These are phyloP conservation scores for Diadumene lineata DNA, from an alignment of 92 coral and sea anemone species.

Conservation along the genomic window DNA sequence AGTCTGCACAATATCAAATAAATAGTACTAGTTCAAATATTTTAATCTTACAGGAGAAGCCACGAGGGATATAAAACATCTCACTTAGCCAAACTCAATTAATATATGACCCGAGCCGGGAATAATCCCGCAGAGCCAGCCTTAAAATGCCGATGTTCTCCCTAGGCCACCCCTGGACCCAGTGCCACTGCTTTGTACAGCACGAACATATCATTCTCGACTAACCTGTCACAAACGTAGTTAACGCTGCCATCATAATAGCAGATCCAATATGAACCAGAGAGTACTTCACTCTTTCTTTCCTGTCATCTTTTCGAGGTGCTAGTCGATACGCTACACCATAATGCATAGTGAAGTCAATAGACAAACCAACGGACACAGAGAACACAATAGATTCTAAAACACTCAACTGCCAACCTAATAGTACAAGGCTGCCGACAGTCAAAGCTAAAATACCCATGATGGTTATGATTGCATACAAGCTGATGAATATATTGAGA, in stretches of 20 bases:
- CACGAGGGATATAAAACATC: too few relatives aligned
- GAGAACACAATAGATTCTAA: slow-evolving; percentile 92
- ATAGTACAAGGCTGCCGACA: slow-evolving; percentile 81
- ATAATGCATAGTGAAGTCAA: slow-evolving; percentile 97
- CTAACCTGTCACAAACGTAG: slow-evolving; percentile 91
- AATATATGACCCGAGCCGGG: too few relatives aligned
- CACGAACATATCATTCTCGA: too few relatives aligned
- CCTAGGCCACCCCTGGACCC: too few relatives aligned
- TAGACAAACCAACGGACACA: slow-evolving; percentile 94
- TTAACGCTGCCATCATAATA: slow-evolving; percentile 87
- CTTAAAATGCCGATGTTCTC: too few relatives aligned
- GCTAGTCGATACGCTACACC: slow-evolving; percentile 93
- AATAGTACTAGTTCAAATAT: too few relatives aligned
- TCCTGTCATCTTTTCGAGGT: slow-evolving; percentile 56
- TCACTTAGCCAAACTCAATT: too few relatives aligned
- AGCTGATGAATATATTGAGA: slow-evolving; percentile 84
- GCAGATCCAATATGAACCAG: slow-evolving; percentile 93
- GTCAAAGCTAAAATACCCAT: slow-evolving; percentile 80
- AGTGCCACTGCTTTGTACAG: too few relatives aligned
- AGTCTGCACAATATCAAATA: too few relatives aligned
- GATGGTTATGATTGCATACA: slow-evolving; percentile 90
- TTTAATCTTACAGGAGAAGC: too few relatives aligned
- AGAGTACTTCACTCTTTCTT: slow-evolving; percentile 76
- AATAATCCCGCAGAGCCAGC: too few relatives aligned
- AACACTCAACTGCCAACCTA: slow-evolving; percentile 92